Evolutionary conservation across 2,113 vertebrate genomes (phyloP), one percentile per base, ranked within the genome.

Genomic region (Alexandromys fortis): DNA sequence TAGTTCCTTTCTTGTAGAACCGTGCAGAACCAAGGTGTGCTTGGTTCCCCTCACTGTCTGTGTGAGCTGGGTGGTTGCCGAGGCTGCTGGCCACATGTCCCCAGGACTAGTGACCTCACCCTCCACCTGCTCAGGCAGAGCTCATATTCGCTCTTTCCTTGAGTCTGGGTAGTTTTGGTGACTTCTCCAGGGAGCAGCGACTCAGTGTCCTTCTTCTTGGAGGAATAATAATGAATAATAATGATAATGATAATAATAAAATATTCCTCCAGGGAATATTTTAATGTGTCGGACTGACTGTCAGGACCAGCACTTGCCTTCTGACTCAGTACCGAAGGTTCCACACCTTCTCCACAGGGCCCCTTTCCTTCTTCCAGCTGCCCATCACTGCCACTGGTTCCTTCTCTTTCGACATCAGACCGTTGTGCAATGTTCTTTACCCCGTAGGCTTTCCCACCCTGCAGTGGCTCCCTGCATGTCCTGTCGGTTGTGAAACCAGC

Each of bases 351-450:
- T 35, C 76, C 76, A 9, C 0, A 1, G 38, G 30, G 24, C 6
- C 17, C 4, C 2, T 72, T 75, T 33, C 3, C 5, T 35, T 47
- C 75, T 42, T 78, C 52, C 81, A 68, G n/a, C 47, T 93, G n/a
- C 17, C 38, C n/a, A 4, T 67, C 1, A 0, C 17, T 0, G 7
- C n/a, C 90, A n/a, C 10, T 2, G 8, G 58, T 47, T 63, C 42
- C 38, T 79, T 61, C 33, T 68, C 35, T 91, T 83, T 76, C 45
- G 17, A 86, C 45, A 30, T 42, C 68, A 76, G 42, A 49, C 2
- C 7, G 7, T 87, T 76, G 38, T 22, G 35, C n/a, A 10, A 7
- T 14, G 12, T 30, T 45, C 67, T 7, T 30, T 22, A 5, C 52
- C 90, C 87, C 72, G 9, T 65, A 49, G 55, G 35, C 61, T 58